Conservation (phyloP, 2,888 invertebrate species). For the Halocaridina rubra region DNA sequence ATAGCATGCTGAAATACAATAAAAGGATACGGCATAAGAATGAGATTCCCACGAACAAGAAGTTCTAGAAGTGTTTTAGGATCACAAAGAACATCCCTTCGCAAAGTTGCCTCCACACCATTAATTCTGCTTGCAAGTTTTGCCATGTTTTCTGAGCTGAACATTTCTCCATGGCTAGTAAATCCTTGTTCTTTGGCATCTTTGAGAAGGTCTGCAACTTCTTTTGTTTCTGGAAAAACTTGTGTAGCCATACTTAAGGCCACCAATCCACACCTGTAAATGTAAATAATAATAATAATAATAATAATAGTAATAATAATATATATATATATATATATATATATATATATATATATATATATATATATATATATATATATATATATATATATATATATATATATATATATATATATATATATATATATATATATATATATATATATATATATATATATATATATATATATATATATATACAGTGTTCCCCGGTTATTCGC, state of each 20-base stretch:
- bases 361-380: constrained; percentile 25
- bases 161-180: constrained; percentile 60
- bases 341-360: neutral
- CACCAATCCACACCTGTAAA: constrained; percentile 57
- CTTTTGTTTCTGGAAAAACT: constrained; percentile 41
- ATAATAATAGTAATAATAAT: too few species aligned
- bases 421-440: constrained; percentile 15
- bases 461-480: neutral
- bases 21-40: constrained; percentile 64
- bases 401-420: constrained; percentile 21
- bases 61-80: constrained; percentile 38
- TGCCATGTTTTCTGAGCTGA: constrained; percentile 49
- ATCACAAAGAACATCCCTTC: constrained; percentile 45
- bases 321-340: neutral
- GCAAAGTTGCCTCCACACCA: constrained; percentile 48
- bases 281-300: too few species aligned
- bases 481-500: too few species aligned
- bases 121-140: constrained; percentile 37
- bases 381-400: constrained; percentile 13
- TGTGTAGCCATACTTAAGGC: constrained; percentile 62
- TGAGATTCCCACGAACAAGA: constrained; percentile 51
- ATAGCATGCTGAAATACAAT: too few species aligned
- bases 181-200: constrained; percentile 29
- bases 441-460: constrained; percentile 3
- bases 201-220: constrained; percentile 36